Percentiles rank a stretch among this genome's conserved stretches.
Conservation (phyloP, 37 sponge, comb jelly and placozoan species). For the Bolinopsis microptera region DNA sequence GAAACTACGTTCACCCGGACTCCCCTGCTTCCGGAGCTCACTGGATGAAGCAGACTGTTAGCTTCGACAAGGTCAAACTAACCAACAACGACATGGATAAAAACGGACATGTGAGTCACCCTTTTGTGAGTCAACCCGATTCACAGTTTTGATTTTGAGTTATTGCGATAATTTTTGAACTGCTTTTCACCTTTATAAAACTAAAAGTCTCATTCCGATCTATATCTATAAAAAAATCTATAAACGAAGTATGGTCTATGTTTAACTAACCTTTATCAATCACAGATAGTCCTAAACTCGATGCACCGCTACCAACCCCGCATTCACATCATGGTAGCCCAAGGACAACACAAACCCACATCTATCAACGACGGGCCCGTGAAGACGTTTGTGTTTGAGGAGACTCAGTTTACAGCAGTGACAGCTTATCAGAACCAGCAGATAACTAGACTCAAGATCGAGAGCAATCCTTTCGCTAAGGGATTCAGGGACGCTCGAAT, state of each 20-base stretch:
- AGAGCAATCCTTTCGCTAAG: conserved; percentile 97
- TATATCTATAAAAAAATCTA: no score
- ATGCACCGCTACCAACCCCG: conserved; percentile 98
- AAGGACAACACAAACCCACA: conserved; percentile 60
- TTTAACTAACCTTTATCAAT: no score
- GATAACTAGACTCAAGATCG: conserved; percentile 94
- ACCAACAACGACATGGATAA: conserved; percentile 94
- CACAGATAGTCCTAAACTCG: conserved; percentile 89
- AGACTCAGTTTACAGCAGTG: conserved; percentile 93
- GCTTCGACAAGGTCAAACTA: conserved; percentile 92
- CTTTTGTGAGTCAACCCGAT: no score
- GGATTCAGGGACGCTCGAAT: conserved; percentile 81
- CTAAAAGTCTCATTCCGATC: no score
- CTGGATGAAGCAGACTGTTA: conserved; percentile 94
- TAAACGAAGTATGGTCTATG: no score
- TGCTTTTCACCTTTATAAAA: no score
- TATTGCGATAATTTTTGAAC: no score
- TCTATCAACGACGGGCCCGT: conserved; percentile 66
- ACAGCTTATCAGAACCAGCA: conserved; percentile 98
- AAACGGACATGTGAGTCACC: conserved; percentile 88
- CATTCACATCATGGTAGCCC: conserved; percentile 86
- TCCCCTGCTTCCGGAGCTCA: conserved; percentile 87
- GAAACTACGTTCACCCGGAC: conserved; percentile 90
- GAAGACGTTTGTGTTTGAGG: conserved; percentile 90
- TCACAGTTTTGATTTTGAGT: no score